Conservation (phyloP, 2,888 invertebrate species). For the Agrotis exclamationis region DNA sequence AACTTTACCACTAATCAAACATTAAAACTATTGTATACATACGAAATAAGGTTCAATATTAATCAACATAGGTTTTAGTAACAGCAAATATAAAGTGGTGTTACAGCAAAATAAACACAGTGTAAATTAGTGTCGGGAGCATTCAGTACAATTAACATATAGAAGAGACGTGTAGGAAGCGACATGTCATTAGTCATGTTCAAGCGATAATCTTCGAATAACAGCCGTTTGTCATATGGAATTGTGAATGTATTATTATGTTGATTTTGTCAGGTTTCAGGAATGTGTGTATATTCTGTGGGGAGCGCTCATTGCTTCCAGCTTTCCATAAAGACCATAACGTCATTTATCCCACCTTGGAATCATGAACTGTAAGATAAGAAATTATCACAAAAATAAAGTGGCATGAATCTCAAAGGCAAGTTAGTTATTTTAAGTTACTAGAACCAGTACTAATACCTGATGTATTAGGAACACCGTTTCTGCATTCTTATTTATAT, state of each 20-base stretch:
- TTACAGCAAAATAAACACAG: conserved; percentile 84
- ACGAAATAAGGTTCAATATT: conserved; percentile 19
- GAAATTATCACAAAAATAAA: too few species aligned
- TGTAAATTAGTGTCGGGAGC: conserved; percentile 86
- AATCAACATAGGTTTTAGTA: conserved; percentile 27
- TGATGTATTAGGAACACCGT: too few species aligned
- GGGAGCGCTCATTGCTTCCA: background rate
- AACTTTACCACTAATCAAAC: conserved; percentile 1
- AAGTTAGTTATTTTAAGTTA: too few species aligned
- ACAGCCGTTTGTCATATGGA: conserved; percentile 84
- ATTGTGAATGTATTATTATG: conserved; percentile 69
- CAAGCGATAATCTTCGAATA: conserved; percentile 87
- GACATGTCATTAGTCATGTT: conserved; percentile 88
- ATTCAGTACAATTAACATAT: conserved; percentile 88
- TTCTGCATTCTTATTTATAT: too few species aligned
- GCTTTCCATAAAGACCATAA: background rate
- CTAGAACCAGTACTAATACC: too few species aligned
- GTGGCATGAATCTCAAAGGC: too few species aligned
- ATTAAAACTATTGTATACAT: background rate
- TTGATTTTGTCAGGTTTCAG: conserved; percentile 60
- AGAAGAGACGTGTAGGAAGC: conserved; percentile 76
- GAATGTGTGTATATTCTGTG: conserved; percentile 18
- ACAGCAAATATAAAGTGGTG: conserved; percentile 65
- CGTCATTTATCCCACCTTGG: background rate
- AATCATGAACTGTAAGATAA: background rate